These are phyloP conservation scores for Caenorhabditis sp. DNA, from an alignment of 2,888 invertebrate genomes.

Conservation along the genomic window DNA sequence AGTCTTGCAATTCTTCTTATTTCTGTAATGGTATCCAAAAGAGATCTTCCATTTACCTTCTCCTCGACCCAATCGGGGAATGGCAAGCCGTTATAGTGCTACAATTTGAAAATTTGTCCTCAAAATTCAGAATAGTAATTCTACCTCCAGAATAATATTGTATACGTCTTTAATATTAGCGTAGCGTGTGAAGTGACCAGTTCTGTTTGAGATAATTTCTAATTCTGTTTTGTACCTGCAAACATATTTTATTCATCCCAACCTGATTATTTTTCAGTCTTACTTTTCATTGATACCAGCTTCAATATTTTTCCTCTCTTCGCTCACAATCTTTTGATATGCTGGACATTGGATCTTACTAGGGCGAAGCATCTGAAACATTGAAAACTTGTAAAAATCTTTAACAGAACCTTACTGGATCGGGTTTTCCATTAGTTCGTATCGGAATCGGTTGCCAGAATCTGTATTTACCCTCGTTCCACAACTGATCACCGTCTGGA, in stretches of 20 bases:
- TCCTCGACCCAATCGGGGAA: slow-evolving; percentile 55
- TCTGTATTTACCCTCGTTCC: slow-evolving; percentile 61
- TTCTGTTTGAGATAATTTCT: slow-evolving; percentile 45
- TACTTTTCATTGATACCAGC: slow-evolving; percentile 51
- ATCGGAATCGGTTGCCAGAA: slow-evolving; percentile 77
- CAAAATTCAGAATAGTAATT: neutral
- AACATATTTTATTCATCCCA: neutral
- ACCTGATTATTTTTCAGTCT: neutral
- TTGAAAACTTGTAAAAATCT: neutral
- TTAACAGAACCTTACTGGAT: slow-evolving; percentile 64
- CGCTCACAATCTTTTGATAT: slow-evolving; percentile 51
- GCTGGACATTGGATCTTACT: slow-evolving; percentile 64
- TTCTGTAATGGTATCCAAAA: slow-evolving; percentile 58
- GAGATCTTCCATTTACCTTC: slow-evolving; percentile 35
- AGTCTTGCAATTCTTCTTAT: slow-evolving; percentile 56
- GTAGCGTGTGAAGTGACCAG: slow-evolving; percentile 36
- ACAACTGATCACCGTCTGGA: slow-evolving; percentile 62
- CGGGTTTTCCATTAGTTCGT: slow-evolving; percentile 68
- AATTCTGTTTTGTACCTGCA: slow-evolving; percentile 53
- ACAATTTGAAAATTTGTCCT: slow-evolving; percentile 2
- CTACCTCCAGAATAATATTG: slow-evolving; percentile 59
- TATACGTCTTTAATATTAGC: slow-evolving; percentile 62
- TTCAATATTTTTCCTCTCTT: slow-evolving; percentile 50
- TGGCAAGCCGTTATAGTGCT: slow-evolving; percentile 63
- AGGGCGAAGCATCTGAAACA: slow-evolving; percentile 66